A percentile compares a stretch with the other conserved stretches of the same genome.
These are phyloP conservation scores for Phyllotis vaccarum DNA, from an alignment of 2,797 vertebrate genomes.

Conservation along the genomic window DNA sequence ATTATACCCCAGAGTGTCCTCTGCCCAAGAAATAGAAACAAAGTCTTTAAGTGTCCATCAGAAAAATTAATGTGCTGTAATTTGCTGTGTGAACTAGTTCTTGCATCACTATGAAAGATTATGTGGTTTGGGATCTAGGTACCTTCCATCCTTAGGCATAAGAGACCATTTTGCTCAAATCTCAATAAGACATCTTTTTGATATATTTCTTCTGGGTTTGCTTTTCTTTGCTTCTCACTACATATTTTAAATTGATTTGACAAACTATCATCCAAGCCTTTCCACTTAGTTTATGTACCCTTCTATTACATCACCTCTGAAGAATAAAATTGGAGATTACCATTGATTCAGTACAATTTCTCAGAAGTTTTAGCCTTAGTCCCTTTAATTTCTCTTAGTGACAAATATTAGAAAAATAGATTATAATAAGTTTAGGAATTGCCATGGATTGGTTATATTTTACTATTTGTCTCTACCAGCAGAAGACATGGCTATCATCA, in stretches of 20 bases:
- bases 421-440: neutral
- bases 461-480: neutral
- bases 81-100: neutral
- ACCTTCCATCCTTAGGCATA: neutral
- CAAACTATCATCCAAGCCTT: neutral
- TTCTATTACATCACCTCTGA: neutral
- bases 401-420: slow-evolving; percentile 19
- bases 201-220: neutral
- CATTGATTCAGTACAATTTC: neutral
- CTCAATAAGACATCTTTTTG: neutral
- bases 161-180: neutral
- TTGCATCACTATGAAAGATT: neutral
- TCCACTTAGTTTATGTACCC: neutral
- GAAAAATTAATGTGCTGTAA: slow-evolving; percentile 4
- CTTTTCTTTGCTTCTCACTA: slow-evolving; percentile 28
- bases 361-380: neutral
- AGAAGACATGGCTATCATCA: neutral
- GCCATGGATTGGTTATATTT: neutral
- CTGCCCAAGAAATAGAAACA: slow-evolving; percentile 31
- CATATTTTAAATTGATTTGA: slow-evolving; percentile 3
- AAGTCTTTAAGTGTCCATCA: neutral
- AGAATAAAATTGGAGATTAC: neutral
- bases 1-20: neutral
- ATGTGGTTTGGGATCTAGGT: neutral
- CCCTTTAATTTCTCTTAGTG: neutral